Percentiles rank a stretch among this genome's conserved stretches.
These are phyloP conservation scores for Chymomyza procnemis DNA, from an alignment of 2,888 invertebrate species.

Conservation along the genomic window DNA sequence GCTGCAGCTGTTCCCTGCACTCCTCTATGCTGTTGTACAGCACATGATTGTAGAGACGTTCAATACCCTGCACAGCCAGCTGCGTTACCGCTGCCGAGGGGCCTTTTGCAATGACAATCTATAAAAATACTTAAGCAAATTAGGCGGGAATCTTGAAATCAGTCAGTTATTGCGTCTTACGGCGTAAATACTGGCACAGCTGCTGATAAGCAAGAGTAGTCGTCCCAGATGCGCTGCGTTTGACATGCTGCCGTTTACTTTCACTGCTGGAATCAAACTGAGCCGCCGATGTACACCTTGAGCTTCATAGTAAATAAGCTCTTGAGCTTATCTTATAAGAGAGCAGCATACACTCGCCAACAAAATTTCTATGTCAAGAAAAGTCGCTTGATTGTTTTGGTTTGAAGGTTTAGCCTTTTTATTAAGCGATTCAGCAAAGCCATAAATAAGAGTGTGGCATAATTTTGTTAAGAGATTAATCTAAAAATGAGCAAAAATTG, in stretches of 20 bases:
- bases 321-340: background rate
- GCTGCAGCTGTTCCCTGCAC: constrained; percentile 13
- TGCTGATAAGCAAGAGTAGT: constrained; percentile 34
- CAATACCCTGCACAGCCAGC: constrained; percentile 33
- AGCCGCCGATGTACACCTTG: constrained; percentile 7
- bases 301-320: background rate
- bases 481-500: constrained; percentile 37
- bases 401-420: constrained; percentile 41
- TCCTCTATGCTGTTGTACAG: constrained; percentile 31
- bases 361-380: background rate
- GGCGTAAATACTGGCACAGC: background rate
- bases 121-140: background rate
- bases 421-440: constrained; percentile 54
- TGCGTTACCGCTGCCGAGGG: background rate
- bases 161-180: no score
- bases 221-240: background rate
- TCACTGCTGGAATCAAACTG: constrained; percentile 36
- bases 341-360: background rate
- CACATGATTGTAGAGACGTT: constrained; percentile 47
- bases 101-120: constrained; percentile 29
- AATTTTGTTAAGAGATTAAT: constrained; percentile 23
- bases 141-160: background rate
- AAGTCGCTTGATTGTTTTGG: constrained; percentile 8
- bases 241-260: constrained; percentile 30
- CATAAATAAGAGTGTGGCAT: constrained; percentile 29